Conservation (phyloP, 2,888 invertebrate genomes). For the Drosophila siamana region DNA sequence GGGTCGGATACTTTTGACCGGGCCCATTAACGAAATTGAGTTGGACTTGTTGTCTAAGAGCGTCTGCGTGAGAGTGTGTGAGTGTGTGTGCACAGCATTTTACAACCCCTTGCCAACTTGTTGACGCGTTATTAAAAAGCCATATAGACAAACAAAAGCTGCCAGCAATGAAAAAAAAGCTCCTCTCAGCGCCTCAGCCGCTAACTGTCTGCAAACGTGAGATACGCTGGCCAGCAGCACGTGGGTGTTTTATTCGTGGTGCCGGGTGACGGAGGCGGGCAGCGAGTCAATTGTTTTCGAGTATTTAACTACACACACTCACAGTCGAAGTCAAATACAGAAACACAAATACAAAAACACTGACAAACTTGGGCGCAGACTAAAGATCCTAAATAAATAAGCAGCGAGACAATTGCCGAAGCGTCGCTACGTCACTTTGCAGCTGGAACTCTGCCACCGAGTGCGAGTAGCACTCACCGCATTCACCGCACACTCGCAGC, state of each 20-base stretch:
- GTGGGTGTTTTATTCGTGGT: constrained; percentile 19
- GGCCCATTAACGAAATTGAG: constrained; percentile 64
- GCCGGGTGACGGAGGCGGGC: constrained; percentile 24
- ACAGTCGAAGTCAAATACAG: constrained; percentile 9
- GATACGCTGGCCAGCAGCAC: not conserved
- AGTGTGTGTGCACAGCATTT: constrained; percentile 58
- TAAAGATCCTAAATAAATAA: constrained; percentile 79
- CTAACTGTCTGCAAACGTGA: constrained; percentile 15
- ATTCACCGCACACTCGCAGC: constrained; percentile 14
- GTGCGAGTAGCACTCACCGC: constrained; percentile 21
- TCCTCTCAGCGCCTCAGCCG: constrained; percentile 24
- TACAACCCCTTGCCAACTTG: constrained; percentile 62
- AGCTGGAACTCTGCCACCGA: constrained; percentile 52
- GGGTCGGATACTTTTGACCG: constrained; percentile 43
- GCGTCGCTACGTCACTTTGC: constrained; percentile 23
- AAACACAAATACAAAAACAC: no score
- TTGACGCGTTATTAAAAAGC: constrained; percentile 76
- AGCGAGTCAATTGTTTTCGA: constrained; percentile 64
- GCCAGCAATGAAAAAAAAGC: constrained; percentile 59
- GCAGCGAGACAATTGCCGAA: constrained; percentile 51
- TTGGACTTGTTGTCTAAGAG: constrained; percentile 23
- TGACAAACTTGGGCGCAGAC: constrained; percentile 35
- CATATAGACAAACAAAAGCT: constrained; percentile 69
- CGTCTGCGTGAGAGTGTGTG: not conserved
- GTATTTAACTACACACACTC: constrained; percentile 41